Conservation (phyloP, 2,888 invertebrate genomes). For the Leptopilina drosophilae region DNA sequence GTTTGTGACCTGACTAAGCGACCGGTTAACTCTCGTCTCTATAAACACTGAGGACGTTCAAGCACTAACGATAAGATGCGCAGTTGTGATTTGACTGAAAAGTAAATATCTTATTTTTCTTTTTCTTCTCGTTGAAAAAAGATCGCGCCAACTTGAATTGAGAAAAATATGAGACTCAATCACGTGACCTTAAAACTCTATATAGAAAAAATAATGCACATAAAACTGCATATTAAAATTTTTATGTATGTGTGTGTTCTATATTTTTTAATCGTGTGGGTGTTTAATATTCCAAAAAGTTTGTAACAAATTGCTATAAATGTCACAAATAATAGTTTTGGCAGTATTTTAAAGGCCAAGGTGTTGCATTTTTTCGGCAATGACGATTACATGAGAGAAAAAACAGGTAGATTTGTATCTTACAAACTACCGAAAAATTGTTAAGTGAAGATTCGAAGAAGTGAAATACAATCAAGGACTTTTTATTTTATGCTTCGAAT, state of each 20-base stretch:
- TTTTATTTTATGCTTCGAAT: conserved; percentile 1
- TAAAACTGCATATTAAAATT: neutral
- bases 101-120: conserved; percentile 21
- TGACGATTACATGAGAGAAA: neutral
- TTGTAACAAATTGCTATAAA: neutral
- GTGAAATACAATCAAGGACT: neutral
- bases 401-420: neutral
- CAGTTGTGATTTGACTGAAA: conserved; percentile 12
- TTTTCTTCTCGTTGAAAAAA: conserved; percentile 18
- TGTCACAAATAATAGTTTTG: neutral
- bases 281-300: neutral
- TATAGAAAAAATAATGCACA: no score
- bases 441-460: conserved; percentile 6
- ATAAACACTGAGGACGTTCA: conserved; percentile 23
- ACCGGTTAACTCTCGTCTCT: conserved; percentile 24
- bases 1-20: conserved; percentile 22
- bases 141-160: conserved; percentile 11
- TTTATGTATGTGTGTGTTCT: neutral
- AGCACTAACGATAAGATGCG: conserved; percentile 24
- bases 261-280: no score
- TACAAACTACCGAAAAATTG: neutral
- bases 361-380: neutral
- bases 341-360: neutral
- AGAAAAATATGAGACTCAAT: neutral
- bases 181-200: neutral